Percentiles rank a stretch among this genome's conserved stretches.
phyloP scores from a whole-genome alignment of 2,113 vertebrate species.

The Panurus biarmicus region DNA sequence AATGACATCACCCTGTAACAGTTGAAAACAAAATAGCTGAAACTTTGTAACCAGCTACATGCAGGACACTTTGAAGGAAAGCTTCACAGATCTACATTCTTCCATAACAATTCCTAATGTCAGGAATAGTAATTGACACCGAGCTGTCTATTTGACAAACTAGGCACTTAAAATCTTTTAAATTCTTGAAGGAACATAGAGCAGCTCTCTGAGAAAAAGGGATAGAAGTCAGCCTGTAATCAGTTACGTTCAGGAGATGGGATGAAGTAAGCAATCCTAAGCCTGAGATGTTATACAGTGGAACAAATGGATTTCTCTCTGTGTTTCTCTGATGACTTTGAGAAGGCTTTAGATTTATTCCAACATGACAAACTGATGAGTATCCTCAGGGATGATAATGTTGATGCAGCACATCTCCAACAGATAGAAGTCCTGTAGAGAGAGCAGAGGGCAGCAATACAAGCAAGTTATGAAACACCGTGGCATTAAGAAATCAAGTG shows the following conservation, averaged over 20 bases:
- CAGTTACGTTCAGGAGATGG: background rate
- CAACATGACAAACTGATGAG: background rate
- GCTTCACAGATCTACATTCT: background rate
- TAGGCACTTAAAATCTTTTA: background rate
- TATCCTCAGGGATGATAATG: background rate
- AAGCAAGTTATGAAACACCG: background rate
- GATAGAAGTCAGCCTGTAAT: background rate
- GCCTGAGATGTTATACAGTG: background rate
- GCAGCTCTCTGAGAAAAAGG: background rate
- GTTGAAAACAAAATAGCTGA: background rate
- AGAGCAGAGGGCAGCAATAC: background rate
- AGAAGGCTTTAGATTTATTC: conserved; percentile 22
- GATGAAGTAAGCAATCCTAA: background rate
- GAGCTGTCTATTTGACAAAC: background rate
- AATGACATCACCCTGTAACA: background rate
- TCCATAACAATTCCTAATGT: background rate
- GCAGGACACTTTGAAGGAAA: background rate
- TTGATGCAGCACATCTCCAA: background rate
- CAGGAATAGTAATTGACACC: background rate
- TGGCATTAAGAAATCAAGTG: background rate
- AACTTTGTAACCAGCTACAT: background rate
- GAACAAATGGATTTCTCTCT: background rate
- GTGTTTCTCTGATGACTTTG: background rate
- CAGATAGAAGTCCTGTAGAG: background rate
- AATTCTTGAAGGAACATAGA: background rate